Conservation (phyloP, 1,140 invertebrate species). For the Calycopis cecrops region DNA sequence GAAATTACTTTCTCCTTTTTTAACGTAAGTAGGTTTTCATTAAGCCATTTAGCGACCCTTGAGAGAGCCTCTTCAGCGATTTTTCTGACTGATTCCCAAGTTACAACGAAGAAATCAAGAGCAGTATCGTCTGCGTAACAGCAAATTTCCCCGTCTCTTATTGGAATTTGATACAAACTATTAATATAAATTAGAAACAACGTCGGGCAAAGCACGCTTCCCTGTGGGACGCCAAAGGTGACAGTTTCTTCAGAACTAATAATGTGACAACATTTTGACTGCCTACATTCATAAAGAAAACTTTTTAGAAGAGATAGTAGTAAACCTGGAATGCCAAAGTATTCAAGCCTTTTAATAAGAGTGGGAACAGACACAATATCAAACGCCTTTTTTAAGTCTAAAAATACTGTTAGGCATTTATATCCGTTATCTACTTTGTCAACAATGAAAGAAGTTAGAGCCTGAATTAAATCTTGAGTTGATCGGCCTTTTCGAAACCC, state of each 20-base stretch:
- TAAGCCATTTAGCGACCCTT: too few relatives aligned
- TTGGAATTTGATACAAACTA: neutral
- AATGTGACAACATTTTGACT: neutral
- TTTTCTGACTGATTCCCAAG: too few relatives aligned
- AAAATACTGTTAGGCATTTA: too few relatives aligned
- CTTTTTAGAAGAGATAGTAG: neutral
- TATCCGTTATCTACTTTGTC: too few relatives aligned
- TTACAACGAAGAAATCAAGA: neutral
- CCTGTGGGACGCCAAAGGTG: neutral
- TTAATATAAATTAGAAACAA: neutral
- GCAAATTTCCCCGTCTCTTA: neutral
- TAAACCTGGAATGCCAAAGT: neutral
- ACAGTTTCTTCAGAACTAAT: neutral
- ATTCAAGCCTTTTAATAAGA: too few relatives aligned
- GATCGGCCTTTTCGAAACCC: too few relatives aligned
- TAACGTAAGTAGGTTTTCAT: neutral
- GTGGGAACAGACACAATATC: too few relatives aligned
- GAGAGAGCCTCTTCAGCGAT: too few relatives aligned
- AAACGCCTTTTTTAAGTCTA: too few relatives aligned
- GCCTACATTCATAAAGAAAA: neutral
- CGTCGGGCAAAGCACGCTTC: neutral
- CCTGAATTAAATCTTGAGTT: too few relatives aligned
- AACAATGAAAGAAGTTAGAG: too few relatives aligned
- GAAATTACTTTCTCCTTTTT: neutral
- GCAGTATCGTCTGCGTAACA: constrained; percentile 1